phyloP scores from a whole-genome alignment of 2,888 invertebrate species.

The Rhingia rostrata region DNA sequence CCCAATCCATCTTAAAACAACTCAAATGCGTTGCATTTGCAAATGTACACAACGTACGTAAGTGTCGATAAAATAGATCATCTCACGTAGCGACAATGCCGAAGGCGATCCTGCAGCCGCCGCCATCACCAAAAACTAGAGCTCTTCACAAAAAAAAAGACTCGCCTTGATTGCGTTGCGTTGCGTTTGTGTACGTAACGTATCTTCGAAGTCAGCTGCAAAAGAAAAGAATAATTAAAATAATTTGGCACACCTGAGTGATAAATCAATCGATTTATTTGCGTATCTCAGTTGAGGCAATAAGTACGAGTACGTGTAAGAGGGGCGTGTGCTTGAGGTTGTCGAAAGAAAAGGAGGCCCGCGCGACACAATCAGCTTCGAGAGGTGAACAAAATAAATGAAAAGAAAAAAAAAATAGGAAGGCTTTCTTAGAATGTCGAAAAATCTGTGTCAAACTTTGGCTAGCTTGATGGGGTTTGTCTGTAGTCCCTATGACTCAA shows the following conservation, averaged over 20 bases:
- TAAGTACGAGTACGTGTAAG: conserved; percentile 56
- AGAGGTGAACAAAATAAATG: background rate
- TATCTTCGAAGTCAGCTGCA: conserved; percentile 35
- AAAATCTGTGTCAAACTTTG: conserved; percentile 66
- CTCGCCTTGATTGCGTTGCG: background rate
- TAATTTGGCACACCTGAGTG: conserved; percentile 74
- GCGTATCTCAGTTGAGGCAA: conserved; percentile 38
- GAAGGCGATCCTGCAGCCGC: conserved; percentile 30
- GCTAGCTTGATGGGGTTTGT: conserved; percentile 6
- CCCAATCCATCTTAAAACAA: background rate
- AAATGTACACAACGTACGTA: background rate
- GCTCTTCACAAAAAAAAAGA: conserved; percentile 19
- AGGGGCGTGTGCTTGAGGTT: conserved; percentile 60
- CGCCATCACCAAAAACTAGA: conserved; percentile 12
- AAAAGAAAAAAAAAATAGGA: conserved; percentile 24
- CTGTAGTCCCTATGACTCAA: conserved; percentile 56
- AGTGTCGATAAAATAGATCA: conserved; percentile 43
- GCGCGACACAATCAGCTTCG: conserved; percentile 4
- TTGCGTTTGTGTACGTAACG: conserved; percentile 14
- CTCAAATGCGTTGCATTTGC: conserved; percentile 4
- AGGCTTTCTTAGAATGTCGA: conserved; percentile 61
- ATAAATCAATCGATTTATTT: conserved; percentile 72
- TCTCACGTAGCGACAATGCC: conserved; percentile 37
- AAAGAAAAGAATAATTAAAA: conserved; percentile 66
- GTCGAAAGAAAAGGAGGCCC: conserved; percentile 16